phyloP scores from a whole-genome alignment of 1,140 invertebrate species.

The Arion vulgaris region DNA sequence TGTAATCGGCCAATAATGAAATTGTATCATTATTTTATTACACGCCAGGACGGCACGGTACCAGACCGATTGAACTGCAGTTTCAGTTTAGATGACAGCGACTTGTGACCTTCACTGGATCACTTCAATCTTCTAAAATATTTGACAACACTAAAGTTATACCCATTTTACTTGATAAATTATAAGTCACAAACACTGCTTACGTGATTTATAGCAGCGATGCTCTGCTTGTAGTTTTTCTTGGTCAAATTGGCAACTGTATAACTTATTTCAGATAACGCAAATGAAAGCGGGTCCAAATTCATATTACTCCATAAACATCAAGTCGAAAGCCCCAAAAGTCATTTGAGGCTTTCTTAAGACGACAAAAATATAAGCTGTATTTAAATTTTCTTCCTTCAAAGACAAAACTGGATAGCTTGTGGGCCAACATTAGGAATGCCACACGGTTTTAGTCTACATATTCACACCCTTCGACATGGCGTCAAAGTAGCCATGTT shows the following conservation, averaged over 20 bases:
- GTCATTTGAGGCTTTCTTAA: conserved; percentile 73
- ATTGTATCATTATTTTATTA: no score
- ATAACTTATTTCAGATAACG: conserved; percentile 97
- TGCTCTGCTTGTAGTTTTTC: conserved; percentile 92
- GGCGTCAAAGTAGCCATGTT: conserved; percentile 66
- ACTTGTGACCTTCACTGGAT: no score
- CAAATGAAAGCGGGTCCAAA: conserved; percentile 97
- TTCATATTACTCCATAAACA: conserved; percentile 95
- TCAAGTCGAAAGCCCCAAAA: conserved; percentile 74
- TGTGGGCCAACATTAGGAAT: conserved; percentile 59
- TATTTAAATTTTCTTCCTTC: conserved; percentile 42
- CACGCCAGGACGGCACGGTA: no score
- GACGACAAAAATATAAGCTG: conserved; percentile 56
- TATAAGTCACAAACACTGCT: conserved; percentile 54
- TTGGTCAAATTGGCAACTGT: conserved; percentile 95
- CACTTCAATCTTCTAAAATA: no score
- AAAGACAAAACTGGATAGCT: conserved; percentile 47
- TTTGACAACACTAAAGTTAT: no score
- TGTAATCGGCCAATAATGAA: no score
- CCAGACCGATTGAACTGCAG: no score
- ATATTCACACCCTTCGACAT: conserved; percentile 62
- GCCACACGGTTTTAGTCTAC: conserved; percentile 51
- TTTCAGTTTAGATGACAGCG: no score
- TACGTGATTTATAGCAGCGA: conserved; percentile 86
- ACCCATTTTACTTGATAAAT: no score